Evolutionary conservation across 2,888 invertebrate genomes (phyloP).

Genomic region (Girardia tigrina): DNA sequence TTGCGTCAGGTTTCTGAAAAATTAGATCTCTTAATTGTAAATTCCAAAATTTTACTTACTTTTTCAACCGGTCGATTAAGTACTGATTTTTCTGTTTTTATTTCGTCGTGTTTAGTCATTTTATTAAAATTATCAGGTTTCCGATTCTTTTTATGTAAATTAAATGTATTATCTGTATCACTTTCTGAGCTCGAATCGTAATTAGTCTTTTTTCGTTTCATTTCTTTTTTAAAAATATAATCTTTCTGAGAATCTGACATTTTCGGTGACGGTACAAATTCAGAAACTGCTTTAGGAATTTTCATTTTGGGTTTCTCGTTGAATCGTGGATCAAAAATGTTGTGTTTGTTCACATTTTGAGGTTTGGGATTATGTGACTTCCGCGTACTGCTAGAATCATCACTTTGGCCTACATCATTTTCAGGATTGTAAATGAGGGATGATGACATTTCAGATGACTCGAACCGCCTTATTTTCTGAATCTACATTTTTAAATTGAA

Average conservation of each 20-base stretch:
- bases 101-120: background rate
- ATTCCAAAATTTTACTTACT: too few relatives aligned
- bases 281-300: background rate
- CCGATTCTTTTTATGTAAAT: background rate
- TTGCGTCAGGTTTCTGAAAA: background rate
- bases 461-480: background rate
- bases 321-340: background rate
- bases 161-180: background rate
- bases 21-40: too few relatives aligned
- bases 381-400: background rate
- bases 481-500: too few relatives aligned
- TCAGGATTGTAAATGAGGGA: background rate
- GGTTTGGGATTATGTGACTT: background rate
- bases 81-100: background rate
- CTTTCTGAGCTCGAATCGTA: conserved; percentile 9
- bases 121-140: background rate
- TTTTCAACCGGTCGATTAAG: background rate
- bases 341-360: background rate
- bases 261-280: background rate
- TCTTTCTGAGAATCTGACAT: background rate
- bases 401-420: background rate
- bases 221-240: background rate
- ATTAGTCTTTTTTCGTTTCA: conserved; percentile 10
- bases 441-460: background rate
- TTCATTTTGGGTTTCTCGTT: background rate